Conservation (phyloP, 2,797 vertebrate genomes). For the Oophaga sylvatica region DNA sequence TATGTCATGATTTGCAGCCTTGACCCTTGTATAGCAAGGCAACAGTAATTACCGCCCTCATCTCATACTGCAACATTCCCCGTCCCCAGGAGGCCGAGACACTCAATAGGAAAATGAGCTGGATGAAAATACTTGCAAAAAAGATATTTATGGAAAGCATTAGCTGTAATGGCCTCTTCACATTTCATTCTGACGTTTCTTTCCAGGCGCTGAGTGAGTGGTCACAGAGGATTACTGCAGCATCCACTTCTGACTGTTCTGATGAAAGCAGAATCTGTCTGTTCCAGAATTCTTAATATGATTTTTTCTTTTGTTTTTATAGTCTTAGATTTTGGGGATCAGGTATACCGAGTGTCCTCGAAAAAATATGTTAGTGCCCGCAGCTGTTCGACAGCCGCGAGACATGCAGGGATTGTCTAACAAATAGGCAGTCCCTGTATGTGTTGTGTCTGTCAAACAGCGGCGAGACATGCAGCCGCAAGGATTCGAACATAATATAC, state of each 20-base stretch:
- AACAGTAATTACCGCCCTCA: neutral
- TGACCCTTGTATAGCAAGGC: neutral
- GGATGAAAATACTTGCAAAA: constrained; percentile 31
- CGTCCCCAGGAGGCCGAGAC: constrained; percentile 19
- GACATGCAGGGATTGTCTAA: too few relatives aligned
- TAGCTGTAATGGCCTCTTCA: constrained; percentile 45
- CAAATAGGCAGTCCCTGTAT: too few relatives aligned
- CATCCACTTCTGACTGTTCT: constrained; percentile 20
- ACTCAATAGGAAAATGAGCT: constrained; percentile 36
- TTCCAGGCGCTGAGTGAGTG: neutral
- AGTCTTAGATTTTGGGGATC: neutral
- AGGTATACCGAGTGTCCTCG: neutral
- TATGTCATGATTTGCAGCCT: neutral
- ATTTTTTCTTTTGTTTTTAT: neutral
- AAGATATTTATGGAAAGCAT: constrained; percentile 49
- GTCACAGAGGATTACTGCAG: constrained; percentile 4
- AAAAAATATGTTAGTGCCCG: neutral
- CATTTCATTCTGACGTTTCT: constrained; percentile 24
- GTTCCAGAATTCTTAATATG: neutral
- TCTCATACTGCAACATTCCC: neutral
- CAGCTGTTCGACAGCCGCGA: too few relatives aligned
- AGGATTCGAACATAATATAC: too few relatives aligned
- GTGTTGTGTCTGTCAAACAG: too few relatives aligned
- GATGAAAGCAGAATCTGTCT: constrained; percentile 14
- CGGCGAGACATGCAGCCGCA: too few relatives aligned